Evolutionary conservation across 2,888 invertebrate species (phyloP).

Genomic region (Limnephilus lunatus): DNA sequence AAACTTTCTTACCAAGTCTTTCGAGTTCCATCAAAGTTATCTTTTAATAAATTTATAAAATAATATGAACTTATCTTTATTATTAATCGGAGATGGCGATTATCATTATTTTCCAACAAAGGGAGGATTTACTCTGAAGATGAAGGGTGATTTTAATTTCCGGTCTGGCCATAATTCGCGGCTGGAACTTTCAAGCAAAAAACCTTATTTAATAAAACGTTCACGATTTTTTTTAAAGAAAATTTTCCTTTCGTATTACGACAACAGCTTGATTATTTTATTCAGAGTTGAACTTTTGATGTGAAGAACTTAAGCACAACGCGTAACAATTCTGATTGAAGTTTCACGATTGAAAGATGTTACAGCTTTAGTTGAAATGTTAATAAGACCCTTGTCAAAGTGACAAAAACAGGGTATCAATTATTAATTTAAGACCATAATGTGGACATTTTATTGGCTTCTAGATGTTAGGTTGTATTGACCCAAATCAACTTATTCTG

Average conservation of each 20-base stretch:
- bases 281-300: not conserved
- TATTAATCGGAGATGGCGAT: slow-evolving; percentile 6
- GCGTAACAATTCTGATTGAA: not conserved
- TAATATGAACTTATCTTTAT: not conserved
- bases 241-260: not conserved
- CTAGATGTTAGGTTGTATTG: not conserved
- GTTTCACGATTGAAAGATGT: not conserved
- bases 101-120: not conserved
- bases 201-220: not conserved
- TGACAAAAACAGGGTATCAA: not conserved
- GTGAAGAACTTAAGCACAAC: not conserved
- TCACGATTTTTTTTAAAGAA: not conserved
- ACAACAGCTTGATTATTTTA: not conserved
- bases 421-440: not conserved
- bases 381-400: not conserved
- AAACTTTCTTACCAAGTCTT: not conserved
- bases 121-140: slow-evolving; percentile 5
- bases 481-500: not conserved
- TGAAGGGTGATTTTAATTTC: slow-evolving; percentile 29
- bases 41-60: not conserved
- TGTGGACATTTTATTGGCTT: not conserved
- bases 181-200: not conserved
- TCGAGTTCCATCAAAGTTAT: not conserved
- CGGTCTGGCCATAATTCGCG: not conserved
- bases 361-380: not conserved